phyloP scores from a whole-genome alignment of 2,113 vertebrate genomes.

The Connochaetes taurinus region DNA sequence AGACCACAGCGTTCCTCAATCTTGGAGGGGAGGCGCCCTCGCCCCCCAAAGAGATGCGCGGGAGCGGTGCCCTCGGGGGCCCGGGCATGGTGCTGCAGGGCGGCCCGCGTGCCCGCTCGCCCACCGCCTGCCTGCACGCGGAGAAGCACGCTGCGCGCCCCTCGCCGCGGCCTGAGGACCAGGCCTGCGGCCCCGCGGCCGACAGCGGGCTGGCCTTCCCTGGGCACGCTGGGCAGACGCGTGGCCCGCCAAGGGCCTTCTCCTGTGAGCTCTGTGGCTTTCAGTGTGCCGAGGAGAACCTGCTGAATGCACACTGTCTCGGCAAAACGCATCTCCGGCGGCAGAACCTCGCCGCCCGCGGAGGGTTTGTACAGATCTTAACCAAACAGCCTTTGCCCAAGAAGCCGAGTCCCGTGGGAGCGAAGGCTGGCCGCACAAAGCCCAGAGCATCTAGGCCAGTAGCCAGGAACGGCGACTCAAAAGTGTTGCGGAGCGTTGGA shows the following conservation, averaged over 20 bases:
- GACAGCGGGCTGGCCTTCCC: conserved; percentile 41
- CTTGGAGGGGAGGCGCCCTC: background rate
- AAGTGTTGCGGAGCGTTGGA: conserved; percentile 37
- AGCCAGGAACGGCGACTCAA: conserved; percentile 45
- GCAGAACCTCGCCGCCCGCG: conserved; percentile 80
- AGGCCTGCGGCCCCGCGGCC: background rate
- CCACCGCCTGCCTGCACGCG: conserved; percentile 59
- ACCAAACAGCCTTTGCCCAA: conserved; percentile 76
- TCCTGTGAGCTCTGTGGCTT: conserved; percentile 82
- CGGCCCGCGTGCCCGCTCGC: background rate
- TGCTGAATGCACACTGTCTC: conserved; percentile 76
- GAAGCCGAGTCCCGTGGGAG: conserved; percentile 35
- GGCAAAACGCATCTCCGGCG: conserved; percentile 80
- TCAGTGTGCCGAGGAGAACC: conserved; percentile 74
- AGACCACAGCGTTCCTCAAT: background rate
- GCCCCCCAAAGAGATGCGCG: background rate
- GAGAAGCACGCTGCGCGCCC: conserved; percentile 55
- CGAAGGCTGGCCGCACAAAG: conserved; percentile 62
- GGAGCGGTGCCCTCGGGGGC: background rate
- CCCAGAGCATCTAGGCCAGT: conserved; percentile 56
- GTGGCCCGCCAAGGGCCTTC: conserved; percentile 63
- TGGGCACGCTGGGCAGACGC: background rate
- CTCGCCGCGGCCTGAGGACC: conserved; percentile 29
- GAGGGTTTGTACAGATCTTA: conserved; percentile 79
- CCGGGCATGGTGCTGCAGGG: conserved; percentile 33